Evolutionary conservation across 2,888 invertebrate genomes (phyloP).

Genomic region (Hemistola chrysoprasaria): DNA sequence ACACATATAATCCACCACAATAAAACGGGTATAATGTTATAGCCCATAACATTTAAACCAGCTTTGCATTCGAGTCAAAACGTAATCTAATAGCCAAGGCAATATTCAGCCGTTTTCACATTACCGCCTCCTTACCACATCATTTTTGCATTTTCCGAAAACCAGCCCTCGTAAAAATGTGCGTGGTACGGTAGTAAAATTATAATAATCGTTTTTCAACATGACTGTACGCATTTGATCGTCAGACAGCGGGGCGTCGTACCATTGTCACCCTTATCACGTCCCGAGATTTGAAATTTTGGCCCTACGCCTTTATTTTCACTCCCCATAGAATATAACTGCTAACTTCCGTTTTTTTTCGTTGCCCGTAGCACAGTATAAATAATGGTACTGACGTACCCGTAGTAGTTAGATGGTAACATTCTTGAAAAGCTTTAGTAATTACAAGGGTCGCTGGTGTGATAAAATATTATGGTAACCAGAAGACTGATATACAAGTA

Average conservation of each 20-base stretch:
- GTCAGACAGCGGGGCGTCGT: slow-evolving; percentile 46
- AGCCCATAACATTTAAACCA: slow-evolving; percentile 3
- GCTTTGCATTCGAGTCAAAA: slow-evolving; percentile 13
- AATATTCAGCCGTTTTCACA: slow-evolving; percentile 4
- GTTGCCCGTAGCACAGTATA: slow-evolving; percentile 18
- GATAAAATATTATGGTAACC: too few species aligned
- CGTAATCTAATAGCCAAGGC: slow-evolving; percentile 12
- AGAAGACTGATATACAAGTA: too few species aligned
- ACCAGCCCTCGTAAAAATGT: slow-evolving; percentile 18
- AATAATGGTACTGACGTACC: too few species aligned
- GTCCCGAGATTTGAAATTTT: slow-evolving; percentile 43
- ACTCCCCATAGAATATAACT: slow-evolving; percentile 48
- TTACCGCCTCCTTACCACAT: slow-evolving; percentile 14
- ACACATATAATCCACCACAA: too few species aligned
- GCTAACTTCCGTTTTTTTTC: slow-evolving; percentile 39
- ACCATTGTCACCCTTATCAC: slow-evolving; percentile 56
- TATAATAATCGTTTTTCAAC: slow-evolving; percentile 20
- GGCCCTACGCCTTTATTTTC: slow-evolving; percentile 39
- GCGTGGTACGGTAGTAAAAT: slow-evolving; percentile 21
- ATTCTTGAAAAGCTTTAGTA: too few species aligned
- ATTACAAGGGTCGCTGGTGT: too few species aligned
- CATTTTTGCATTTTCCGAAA: slow-evolving; percentile 19
- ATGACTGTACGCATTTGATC: slow-evolving; percentile 23
- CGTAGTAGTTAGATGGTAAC: too few species aligned
- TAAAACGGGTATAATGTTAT: background rate